These are phyloP conservation scores for Listrodromus nycthemerus DNA, from an alignment of 2,888 invertebrate species.

Conservation along the genomic window DNA sequence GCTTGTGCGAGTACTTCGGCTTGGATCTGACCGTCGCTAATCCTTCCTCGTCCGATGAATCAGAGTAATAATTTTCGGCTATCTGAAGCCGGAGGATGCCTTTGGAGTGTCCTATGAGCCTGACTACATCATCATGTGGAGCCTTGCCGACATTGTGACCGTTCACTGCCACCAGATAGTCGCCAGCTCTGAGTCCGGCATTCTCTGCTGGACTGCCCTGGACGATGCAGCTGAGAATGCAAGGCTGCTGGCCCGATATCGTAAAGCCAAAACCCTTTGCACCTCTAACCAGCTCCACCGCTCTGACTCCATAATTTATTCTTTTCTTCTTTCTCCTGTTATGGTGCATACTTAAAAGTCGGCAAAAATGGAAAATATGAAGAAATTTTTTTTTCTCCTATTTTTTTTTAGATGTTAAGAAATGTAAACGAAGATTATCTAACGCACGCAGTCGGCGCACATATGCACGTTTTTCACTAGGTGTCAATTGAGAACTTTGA, in stretches of 20 bases:
- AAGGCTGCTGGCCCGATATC: conserved; percentile 98
- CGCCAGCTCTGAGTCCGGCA: conserved; percentile 96
- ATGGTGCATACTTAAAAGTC: conserved; percentile 85
- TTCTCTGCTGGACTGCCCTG: conserved; percentile 95
- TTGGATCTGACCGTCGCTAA: conserved; percentile 87
- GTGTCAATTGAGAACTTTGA: neutral
- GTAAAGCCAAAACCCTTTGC: conserved; percentile 98
- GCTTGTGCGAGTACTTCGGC: conserved; percentile 87
- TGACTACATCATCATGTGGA: conserved; percentile 96
- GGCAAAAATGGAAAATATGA: neutral
- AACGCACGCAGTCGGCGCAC: conserved; percentile 10
- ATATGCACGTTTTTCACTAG: conserved; percentile 38
- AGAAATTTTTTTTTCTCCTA: neutral
- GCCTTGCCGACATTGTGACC: conserved; percentile 96
- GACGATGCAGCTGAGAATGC: conserved; percentile 97
- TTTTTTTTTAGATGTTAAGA: neutral
- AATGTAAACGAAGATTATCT: neutral
- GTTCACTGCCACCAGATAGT: conserved; percentile 96
- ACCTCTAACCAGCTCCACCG: conserved; percentile 94
- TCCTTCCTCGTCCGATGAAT: conserved; percentile 93
- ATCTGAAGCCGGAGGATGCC: conserved; percentile 94
- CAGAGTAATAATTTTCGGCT: conserved; percentile 94
- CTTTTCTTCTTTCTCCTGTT: conserved; percentile 89
- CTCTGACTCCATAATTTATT: conserved; percentile 90
- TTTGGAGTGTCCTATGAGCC: conserved; percentile 94